Conservation (phyloP, 2,113 vertebrate genomes). For the Hystrix brachyura region DNA sequence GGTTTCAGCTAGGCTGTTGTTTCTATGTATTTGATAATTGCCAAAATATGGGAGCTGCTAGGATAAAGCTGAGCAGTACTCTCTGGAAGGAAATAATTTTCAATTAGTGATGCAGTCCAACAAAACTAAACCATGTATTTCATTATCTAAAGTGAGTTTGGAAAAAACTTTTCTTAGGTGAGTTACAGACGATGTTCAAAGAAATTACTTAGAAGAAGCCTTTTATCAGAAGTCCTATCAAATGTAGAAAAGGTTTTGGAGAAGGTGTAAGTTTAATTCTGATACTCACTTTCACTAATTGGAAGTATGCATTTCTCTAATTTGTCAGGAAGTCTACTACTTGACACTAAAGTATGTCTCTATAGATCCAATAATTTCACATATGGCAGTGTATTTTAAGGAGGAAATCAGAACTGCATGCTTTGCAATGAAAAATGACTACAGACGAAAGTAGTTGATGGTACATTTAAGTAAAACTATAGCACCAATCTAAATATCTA, state of each 20-base stretch:
- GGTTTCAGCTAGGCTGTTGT: background rate
- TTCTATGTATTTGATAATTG: background rate
- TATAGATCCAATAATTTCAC: background rate
- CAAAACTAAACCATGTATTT: background rate
- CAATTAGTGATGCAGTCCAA: background rate
- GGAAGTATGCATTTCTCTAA: background rate
- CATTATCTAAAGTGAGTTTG: background rate
- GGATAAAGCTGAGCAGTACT: background rate
- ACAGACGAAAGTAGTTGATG: background rate
- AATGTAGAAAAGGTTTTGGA: background rate
- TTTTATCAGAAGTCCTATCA: background rate
- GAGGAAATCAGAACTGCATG: background rate
- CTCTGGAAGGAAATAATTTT: background rate
- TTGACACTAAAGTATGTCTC: background rate
- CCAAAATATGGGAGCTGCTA: background rate
- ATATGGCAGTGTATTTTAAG: background rate
- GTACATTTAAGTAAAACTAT: conserved; percentile 7
- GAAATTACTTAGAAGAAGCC: background rate
- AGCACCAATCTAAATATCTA: background rate
- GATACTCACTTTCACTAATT: background rate
- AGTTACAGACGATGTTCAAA: background rate
- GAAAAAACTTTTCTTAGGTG: background rate
- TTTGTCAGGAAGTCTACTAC: background rate
- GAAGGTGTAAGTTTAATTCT: background rate
- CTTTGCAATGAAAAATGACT: background rate